Percentiles rank a stretch among this genome's conserved stretches.
Evolutionary conservation across 30 jellyfish, hydroid and myxozoan genomes (phyloP).

Genomic region (Aurelia sp.): DNA sequence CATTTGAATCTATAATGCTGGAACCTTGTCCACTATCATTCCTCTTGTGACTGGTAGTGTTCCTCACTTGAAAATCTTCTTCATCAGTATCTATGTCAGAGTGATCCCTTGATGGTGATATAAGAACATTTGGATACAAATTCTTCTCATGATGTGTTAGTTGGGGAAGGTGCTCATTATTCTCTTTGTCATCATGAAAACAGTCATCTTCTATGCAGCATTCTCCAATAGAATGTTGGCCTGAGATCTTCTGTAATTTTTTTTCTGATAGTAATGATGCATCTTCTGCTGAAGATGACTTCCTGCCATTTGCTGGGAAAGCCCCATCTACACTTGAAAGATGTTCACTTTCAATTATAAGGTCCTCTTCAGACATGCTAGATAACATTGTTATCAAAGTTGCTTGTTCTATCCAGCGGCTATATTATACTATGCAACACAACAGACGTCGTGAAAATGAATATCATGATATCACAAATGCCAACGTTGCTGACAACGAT

Average conservation of each 20-base stretch:
- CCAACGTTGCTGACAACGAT: too few species aligned
- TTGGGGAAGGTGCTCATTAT: background rate
- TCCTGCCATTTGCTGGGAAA: background rate
- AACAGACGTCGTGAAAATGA: too few species aligned
- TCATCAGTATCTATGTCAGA: slow-evolving; percentile 90
- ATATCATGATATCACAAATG: too few species aligned
- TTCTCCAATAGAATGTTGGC: background rate
- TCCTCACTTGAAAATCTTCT: slow-evolving; percentile 85
- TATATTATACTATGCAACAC: too few species aligned
- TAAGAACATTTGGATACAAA: slow-evolving; percentile 84
- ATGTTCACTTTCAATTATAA: background rate
- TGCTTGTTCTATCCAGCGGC: too few species aligned
- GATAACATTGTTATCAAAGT: background rate
- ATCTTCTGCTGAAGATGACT: background rate
- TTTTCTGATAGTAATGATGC: slow-evolving; percentile 1
- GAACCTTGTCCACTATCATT: slow-evolving; percentile 98
- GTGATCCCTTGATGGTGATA: slow-evolving; percentile 74
- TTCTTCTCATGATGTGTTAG: slow-evolving; percentile 30
- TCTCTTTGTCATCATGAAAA: background rate
- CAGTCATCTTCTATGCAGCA: background rate
- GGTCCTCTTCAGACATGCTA: slow-evolving; percentile 7
- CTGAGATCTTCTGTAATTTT: background rate
- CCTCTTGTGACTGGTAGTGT: slow-evolving; percentile 43
- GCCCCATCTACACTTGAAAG: background rate
- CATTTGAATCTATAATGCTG: slow-evolving; percentile 75